Conservation (phyloP, 1,140 invertebrate genomes). For the Hycleus cichorii region DNA sequence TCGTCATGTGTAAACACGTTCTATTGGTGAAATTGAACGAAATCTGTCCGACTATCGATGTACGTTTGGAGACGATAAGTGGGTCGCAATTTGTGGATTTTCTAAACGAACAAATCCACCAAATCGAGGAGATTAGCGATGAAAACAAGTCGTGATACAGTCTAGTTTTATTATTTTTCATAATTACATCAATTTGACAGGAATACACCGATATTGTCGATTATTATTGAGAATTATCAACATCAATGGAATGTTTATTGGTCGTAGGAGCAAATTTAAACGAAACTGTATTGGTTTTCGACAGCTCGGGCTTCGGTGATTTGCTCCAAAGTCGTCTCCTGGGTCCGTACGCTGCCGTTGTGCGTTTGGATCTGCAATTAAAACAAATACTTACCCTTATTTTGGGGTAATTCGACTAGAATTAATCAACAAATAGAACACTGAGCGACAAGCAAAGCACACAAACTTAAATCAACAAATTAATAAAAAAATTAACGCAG, state of each 20-base stretch:
- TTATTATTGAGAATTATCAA: neutral
- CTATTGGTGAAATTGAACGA: slow-evolving; percentile 51
- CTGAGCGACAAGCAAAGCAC: neutral
- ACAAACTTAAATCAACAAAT: neutral
- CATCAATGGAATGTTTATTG: neutral
- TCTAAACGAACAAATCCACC: slow-evolving; percentile 23
- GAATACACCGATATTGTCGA: neutral
- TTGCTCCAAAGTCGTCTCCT: slow-evolving; percentile 46
- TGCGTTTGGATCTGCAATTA: slow-evolving; percentile 40
- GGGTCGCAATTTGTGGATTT: slow-evolving; percentile 26
- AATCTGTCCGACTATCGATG: slow-evolving; percentile 40
- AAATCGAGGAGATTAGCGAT: neutral
- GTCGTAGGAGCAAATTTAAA: slow-evolving; percentile 32
- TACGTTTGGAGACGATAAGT: slow-evolving; percentile 44
- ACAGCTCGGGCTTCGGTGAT: slow-evolving; percentile 46
- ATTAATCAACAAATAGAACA: neutral
- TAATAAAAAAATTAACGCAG: neutral
- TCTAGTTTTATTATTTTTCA: neutral
- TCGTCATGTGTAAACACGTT: slow-evolving; percentile 58
- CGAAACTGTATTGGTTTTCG: slow-evolving; percentile 60
- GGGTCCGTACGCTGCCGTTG: slow-evolving; percentile 46
- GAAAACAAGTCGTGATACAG: neutral
- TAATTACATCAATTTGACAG: neutral
- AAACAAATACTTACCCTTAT: neutral
- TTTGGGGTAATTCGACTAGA: neutral